Conservation (phyloP, 2,113 vertebrate genomes). For the Gnathonemus longibarbis region DNA sequence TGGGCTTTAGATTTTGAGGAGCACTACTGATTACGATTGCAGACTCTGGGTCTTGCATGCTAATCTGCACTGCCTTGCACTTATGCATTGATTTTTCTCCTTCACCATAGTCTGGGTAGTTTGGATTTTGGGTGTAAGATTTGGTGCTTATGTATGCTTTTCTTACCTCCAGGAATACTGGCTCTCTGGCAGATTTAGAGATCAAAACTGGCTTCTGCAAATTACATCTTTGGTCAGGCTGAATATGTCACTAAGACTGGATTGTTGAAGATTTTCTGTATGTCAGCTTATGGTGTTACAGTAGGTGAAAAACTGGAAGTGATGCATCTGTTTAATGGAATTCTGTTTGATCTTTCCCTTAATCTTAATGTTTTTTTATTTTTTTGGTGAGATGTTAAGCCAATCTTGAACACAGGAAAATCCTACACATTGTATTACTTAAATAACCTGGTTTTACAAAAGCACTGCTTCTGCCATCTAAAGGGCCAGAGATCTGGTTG, state of each 20-base stretch:
- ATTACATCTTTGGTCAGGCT: neutral
- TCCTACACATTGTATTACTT: neutral
- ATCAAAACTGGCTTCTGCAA: neutral
- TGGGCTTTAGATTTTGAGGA: neutral
- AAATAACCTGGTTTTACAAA: neutral
- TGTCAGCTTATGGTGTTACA: neutral
- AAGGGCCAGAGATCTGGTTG: neutral
- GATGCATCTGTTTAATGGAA: neutral
- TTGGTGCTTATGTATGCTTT: neutral
- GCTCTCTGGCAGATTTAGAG: neutral
- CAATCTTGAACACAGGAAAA: neutral
- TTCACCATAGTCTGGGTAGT: neutral
- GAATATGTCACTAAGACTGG: neutral
- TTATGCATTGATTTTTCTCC: neutral
- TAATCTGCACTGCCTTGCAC: neutral
- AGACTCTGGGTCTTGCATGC: neutral
- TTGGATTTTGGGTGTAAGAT: neutral
- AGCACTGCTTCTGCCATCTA: neutral
- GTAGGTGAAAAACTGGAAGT: neutral
- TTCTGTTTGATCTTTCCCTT: neutral
- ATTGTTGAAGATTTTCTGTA: neutral
- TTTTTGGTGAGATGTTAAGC: neutral
- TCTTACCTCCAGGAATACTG: neutral
- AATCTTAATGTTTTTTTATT: neutral
- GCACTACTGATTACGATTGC: neutral